Conservation (phyloP, 1,140 invertebrate genomes). For the Marisa cornuarietis region DNA sequence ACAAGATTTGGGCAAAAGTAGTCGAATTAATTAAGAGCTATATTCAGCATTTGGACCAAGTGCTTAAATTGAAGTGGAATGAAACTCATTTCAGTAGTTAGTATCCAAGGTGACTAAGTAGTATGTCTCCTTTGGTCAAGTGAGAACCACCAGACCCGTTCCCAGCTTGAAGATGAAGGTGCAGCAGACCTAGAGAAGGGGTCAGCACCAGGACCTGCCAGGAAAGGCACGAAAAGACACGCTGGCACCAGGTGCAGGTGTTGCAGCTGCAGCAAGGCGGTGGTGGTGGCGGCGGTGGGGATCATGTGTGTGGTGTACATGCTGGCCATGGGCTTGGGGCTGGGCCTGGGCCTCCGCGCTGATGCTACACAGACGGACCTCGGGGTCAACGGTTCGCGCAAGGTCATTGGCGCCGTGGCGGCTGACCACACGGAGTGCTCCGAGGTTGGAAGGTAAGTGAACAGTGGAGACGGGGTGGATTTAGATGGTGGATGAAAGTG, state of each 20-base stretch:
- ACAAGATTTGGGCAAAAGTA: too few species aligned
- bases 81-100: too few species aligned
- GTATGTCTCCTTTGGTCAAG: neutral
- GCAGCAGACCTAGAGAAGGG: neutral
- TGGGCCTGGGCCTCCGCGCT: conserved; percentile 4
- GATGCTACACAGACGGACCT: neutral
- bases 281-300: conserved; percentile 10
- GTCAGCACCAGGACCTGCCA: neutral
- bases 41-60: too few species aligned
- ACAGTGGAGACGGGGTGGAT: too few species aligned
- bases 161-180: neutral
- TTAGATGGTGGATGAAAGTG: too few species aligned
- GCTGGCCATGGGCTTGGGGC: conserved; percentile 19
- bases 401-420: conserved; percentile 21
- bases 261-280: conserved; percentile 6
- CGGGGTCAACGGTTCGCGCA: neutral
- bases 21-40: too few species aligned
- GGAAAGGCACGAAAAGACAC: neutral
- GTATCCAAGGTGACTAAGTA: neutral
- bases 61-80: too few species aligned
- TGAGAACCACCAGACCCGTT: neutral
- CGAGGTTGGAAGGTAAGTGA: conserved; percentile 23
- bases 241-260: neutral
- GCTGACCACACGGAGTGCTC: conserved; percentile 30
- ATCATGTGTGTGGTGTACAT: neutral